Evolutionary conservation across 2,888 invertebrate genomes (phyloP), one percentile per base, ranked within the genome.

Genomic region (Linnaemya vulpina): DNA sequence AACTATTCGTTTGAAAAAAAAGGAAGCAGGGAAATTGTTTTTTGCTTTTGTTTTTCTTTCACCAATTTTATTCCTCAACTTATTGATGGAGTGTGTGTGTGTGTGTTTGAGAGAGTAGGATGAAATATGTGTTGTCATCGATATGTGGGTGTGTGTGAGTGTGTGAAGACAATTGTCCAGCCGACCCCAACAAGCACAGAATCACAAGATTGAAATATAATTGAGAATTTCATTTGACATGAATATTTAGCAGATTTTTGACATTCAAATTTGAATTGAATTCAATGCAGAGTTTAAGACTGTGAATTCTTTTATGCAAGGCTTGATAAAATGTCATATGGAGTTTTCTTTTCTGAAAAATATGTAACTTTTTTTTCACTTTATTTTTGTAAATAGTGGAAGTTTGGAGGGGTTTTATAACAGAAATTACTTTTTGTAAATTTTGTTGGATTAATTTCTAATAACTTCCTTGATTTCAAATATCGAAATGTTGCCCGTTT

Each of bases 1-100:
- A 88, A 89, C 91, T 90, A 88, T 90, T 89, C 87, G 89, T 89
- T 90, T 65, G 60, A 67, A 40, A 60, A 40, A 60, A 74, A 60
- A 46, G 30, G 35, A 80, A 74, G 49, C 40, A 67, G 53, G 62
- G 35, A 79, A 38, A 51, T 74, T 63, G 63, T 30, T 67, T 76
- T 30, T 60, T 62, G 38, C 30, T 67, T 74, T 74, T n/a, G n/a
- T n/a, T 58, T 22, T 40, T 67, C 43, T 53, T 25, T 74, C 38
- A 49, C 30, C 22, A 55, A 43, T 30, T 76, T 30, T 1, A 40
- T 20, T 55, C 35, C 20, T 25, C 13, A 25, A 40, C 63, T 46
- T 13, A 22, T 46, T 58, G 22, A 55, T 55, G 58, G 17, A 53
- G 9, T 58, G 8, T 20, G 60, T 11, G n/a, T 17, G 13, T n/a